Base-by-base conservation (phyloP, 2,113 vertebrate genomes). In the Zosterops borbonicus region DNA sequence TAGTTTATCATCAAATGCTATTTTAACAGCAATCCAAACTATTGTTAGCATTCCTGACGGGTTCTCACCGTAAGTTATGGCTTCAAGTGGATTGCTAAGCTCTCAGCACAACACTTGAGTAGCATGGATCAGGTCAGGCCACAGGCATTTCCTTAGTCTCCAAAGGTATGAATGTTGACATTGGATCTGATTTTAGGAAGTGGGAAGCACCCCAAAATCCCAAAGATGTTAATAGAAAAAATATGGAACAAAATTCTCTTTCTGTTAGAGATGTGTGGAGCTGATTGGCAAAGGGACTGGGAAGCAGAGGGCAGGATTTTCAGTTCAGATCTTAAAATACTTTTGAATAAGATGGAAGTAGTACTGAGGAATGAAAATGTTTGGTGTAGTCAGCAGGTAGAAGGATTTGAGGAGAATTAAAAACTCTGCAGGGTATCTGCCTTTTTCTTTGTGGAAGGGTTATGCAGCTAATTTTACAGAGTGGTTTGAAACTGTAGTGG, bases 91-190 rank as follows among this genome's bases (percentile, higher is more conserved):
- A 13, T 94, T 75, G 62, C 70, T 80, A 4, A 56, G 25, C 53
- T 85, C 63, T 62, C 25, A 55, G 50, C 22, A n/a, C 50, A 94
- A 33, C 47, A 9, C 59, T 78, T 58, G 47, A 78, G 39, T 37
- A 73, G 56, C 31, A 11, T 7, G 27, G 83, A 76, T 52, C 52
- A 60, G 63, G 42, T 52, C 49, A 56, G 59, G 42, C 81, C 73
- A 76, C 83, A 78, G 83, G 87, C 82, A 93, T 90, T 85, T 94
- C 41, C 56, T 79, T 63, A 31, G 63, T 83, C 76, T 95, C 83
- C 77, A 75, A 92, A 95, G 87, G 77, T 83, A 68, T 42, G 42
- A 89, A 63, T 93, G 75, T 89, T 94, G 91, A 90, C 18, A 19
- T 75, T 94, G 82, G 91, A 73, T 29, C 70, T 94, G 78, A 46